phyloP scores from a whole-genome alignment of 2,797 vertebrate genomes.

The Anas capensis region DNA sequence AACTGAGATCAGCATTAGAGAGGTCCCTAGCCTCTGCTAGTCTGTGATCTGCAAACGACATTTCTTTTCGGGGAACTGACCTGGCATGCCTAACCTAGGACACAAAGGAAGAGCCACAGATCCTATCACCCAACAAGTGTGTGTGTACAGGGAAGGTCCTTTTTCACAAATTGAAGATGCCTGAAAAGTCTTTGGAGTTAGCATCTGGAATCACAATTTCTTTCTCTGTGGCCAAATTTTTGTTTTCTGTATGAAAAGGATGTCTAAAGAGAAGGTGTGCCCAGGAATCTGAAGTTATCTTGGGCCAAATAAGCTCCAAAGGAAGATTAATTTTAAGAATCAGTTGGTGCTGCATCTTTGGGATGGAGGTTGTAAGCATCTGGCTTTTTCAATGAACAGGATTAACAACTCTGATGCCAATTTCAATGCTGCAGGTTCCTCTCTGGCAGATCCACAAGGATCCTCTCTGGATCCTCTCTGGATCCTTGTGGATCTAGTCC shows the following conservation, averaged over 20 bases:
- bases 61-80: not conserved
- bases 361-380: not conserved
- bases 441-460: not conserved
- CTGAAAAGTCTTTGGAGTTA: not conserved
- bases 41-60: not conserved
- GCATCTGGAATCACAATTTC: not conserved
- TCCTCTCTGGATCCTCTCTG: too few species aligned
- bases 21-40: not conserved
- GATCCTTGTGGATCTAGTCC: not conserved
- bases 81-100: not conserved
- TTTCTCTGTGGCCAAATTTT: not conserved
- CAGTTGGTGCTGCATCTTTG: not conserved
- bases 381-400: not conserved
- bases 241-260: not conserved
- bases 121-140: not conserved
- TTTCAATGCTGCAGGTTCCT: not conserved
- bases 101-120: not conserved
- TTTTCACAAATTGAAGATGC: not conserved
- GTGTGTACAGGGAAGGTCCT: not conserved
- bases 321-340: not conserved
- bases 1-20: not conserved
- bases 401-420: not conserved
- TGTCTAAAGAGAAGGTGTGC: not conserved
- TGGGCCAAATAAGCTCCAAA: not conserved
- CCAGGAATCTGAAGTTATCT: not conserved